Evolutionary conservation across 2,113 vertebrate genomes (phyloP).

Genomic region (Tragelaphus buxtoni): DNA sequence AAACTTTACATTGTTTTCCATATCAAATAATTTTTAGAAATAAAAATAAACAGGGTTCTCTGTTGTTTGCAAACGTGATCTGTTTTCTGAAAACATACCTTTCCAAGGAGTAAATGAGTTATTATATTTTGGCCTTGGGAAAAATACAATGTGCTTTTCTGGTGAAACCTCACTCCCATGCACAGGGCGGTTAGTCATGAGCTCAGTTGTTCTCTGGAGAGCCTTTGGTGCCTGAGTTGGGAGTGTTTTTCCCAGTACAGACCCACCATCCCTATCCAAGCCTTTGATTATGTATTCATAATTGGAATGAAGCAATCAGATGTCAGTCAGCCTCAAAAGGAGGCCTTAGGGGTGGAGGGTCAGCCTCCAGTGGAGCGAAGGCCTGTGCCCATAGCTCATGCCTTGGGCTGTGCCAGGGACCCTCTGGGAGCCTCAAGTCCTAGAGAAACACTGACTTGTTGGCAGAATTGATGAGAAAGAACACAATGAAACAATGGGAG

Average conservation of each 20-base stretch:
- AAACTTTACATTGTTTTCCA: not conserved
- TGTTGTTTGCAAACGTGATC: not conserved
- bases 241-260: not conserved
- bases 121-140: not conserved
- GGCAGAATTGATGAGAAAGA: not conserved
- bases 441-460: not conserved
- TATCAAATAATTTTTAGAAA: not conserved
- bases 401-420: not conserved
- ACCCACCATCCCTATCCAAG: not conserved
- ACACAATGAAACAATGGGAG: not conserved
- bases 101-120: not conserved
- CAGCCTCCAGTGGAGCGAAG: accelerated
- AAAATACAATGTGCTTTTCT: not conserved
- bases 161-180: not conserved
- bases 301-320: accelerated
- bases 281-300: not conserved
- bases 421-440: not conserved
- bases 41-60: not conserved
- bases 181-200: accelerated
- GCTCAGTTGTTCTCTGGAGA: not conserved
- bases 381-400: not conserved
- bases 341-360: not conserved
- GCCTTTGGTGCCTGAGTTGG: not conserved
- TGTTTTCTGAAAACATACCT: not conserved
- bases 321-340: not conserved